phyloP scores from a whole-genome alignment of 2,888 invertebrate genomes.

The Cryptocheilus praepositus region DNA sequence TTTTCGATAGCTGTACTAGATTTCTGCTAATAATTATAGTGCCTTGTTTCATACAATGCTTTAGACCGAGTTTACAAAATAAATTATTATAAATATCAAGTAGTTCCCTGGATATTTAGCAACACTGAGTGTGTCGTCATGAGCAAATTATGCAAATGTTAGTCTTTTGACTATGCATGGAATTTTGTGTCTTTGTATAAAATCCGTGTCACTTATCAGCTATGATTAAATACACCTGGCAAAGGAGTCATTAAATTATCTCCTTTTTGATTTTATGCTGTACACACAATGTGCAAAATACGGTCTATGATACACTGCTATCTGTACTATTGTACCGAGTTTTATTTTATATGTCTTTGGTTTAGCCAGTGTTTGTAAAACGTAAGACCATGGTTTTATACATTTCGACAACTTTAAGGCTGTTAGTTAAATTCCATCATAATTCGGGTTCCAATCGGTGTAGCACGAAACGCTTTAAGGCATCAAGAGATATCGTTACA shows the following conservation, averaged over 20 bases:
- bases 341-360: no score
- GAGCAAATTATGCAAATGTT: conserved; percentile 26
- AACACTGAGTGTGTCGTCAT: conserved; percentile 15
- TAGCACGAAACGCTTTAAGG: no score
- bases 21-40: conserved; percentile 11
- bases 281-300: conserved; percentile 14
- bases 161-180: conserved; percentile 13
- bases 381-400: no score
- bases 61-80: conserved; percentile 26
- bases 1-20: not conserved
- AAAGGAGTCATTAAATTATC: not conserved
- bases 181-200: conserved; percentile 24
- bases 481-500: no score
- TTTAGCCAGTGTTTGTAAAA: no score
- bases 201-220: conserved; percentile 18
- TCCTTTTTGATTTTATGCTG: conserved; percentile 19
- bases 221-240: conserved; percentile 4
- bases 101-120: conserved; percentile 23
- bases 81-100: conserved; percentile 21
- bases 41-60: not conserved
- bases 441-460: no score
- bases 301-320: no score
- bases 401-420: no score
- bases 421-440: no score
- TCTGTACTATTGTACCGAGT: no score